Base-by-base conservation (phyloP, 2,888 invertebrate species). In the Anarsia innoxiella region DNA sequence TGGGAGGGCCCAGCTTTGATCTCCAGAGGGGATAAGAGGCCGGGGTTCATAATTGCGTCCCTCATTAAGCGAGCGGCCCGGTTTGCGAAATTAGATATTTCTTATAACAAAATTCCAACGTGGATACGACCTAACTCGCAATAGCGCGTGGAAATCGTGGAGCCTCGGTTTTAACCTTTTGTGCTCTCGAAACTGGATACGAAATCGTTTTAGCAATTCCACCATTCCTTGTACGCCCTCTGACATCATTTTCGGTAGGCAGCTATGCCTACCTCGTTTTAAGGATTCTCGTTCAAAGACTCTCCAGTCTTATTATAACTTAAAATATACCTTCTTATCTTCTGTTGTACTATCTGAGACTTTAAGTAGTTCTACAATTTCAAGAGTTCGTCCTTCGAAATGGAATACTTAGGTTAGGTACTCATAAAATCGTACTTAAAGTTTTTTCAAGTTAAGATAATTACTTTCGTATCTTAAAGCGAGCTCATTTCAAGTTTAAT, bases 21-120 rank as follows among this genome's bases (percentile, higher is more conserved):
- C 54, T 57, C 53, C 56, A 60, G 57, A 62, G 63, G 45, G 45
- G 56, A 56, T 61, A 57, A 61, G 59, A 59, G 55, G 55, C 53
- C 51, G 49, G 57, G 59, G 52, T 59, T 63, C 56, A 62, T 72
- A 69, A 73, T 73, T 71, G 67, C 66, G 64, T 45, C 59, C 64
- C 66, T 71, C 73, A 71, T 74, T 72, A 72, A 60, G 53, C 53
- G 55, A 46, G 44, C 38, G 27, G 28, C 49, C 49, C 54, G 59
- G 57, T 57, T 53, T 42, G 54, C 57, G 27, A 63, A 70, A 71
- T 72, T 62, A 67, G 60, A 64, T 65, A 66, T 60, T 65, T 68
- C 67, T 68, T 64, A 66, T 57, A 56, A 59, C 13, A 16, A 31
- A 63, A 60, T 63, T 65, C 57, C 56, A 53, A 48, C 53, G 38